Percentiles rank a stretch among this genome's conserved stretches.
phyloP scores from a whole-genome alignment of 2,113 vertebrate genomes.

The Notiomystis cincta region DNA sequence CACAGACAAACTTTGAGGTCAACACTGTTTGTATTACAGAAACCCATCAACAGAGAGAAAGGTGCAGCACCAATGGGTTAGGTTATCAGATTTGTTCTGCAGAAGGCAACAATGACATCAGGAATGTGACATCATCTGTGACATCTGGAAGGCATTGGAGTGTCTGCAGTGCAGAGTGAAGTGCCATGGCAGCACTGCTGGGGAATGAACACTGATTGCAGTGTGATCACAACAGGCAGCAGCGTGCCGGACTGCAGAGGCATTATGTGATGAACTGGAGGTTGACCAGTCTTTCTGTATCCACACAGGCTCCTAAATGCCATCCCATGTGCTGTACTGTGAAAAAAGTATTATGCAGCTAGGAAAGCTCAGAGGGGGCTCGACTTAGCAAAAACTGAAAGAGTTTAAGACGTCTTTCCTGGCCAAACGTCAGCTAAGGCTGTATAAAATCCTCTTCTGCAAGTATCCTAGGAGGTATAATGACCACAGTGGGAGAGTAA shows the following conservation, averaged over 20 bases:
- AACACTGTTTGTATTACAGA: not conserved
- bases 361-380: not conserved
- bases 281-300: not conserved
- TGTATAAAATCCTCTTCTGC: not conserved
- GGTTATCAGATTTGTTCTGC: not conserved
- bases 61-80: not conserved
- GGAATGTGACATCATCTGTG: not conserved
- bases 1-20: not conserved
- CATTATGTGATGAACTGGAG: not conserved
- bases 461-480: constrained; percentile 5
- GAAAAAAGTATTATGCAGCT: not conserved
- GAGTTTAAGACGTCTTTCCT: not conserved
- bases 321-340: not conserved
- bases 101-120: not conserved
- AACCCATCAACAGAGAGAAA: not conserved
- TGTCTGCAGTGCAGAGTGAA: not conserved
- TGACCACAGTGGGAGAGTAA: constrained; percentile 14
- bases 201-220: not conserved
- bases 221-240: rapidly evolving
- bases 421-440: not conserved
- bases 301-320: not conserved
- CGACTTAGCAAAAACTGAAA: not conserved
- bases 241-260: not conserved
- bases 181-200: not conserved
- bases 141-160: not conserved